Base-by-base conservation (phyloP, 2,113 vertebrate genomes). In the Dipodomys stephensi region DNA sequence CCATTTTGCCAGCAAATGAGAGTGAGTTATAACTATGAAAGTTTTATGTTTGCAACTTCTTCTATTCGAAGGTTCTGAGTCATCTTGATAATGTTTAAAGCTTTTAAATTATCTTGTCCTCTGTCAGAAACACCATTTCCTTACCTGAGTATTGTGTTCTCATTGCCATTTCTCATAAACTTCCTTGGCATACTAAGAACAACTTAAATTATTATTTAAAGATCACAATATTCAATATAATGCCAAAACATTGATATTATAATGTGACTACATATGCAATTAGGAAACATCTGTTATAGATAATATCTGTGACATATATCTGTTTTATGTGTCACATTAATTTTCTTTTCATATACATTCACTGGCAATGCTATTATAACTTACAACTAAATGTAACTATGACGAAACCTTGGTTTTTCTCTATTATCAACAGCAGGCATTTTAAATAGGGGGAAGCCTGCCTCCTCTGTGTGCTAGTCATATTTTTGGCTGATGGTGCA, bases 191-290 rank as follows among this genome's bases (percentile, higher is more conserved):
- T 22, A 79, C 15, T 8, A 64, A 80, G 80, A 65, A 69, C 53
- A 87, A 91, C 46, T 83, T 46, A 73, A 69, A 16, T 85, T 69
- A 25, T n/a, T 28, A 65, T n/a, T 76, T 77, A 72, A 92, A 87
- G 27, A 62, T 83, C 69, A 72, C 20, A 77, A 60, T 49, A 49
- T 46, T 49, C 19, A 77, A 39, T 7, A 76, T 19, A 32, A 62
- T 72, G 39, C 73, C 44, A 81, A 81, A 83, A 88, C 15, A 64
- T 4, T 57, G 4, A 88, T 10, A 64, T 64, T 64, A 64, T 23
- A 64, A 64, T 64, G 22, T 16, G 69, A 9, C 27, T 93, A 74
- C 82, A 78, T 27, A 49, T 49, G 30, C 69, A 39, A 49, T 81
- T 64, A 62, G 53, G 53, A 20, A 19, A 57, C 60, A 62, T 23